Evolutionary conservation across 2,113 vertebrate genomes (phyloP).

Genomic region (Chelonoidis abingdonii): DNA sequence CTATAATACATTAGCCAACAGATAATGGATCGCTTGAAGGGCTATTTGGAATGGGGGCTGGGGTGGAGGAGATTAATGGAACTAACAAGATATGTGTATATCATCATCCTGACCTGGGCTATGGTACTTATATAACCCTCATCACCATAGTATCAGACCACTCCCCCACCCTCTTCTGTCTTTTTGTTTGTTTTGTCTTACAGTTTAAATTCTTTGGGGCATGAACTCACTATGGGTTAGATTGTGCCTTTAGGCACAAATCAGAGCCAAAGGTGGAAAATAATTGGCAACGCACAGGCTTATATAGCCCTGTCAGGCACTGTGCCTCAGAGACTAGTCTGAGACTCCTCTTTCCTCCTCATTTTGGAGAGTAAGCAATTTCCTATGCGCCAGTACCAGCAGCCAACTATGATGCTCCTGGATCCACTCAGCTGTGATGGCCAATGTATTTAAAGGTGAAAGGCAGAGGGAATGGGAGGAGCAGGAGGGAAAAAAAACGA

Average conservation of each 20-base stretch:
- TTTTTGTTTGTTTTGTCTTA: neutral
- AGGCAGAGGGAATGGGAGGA: neutral
- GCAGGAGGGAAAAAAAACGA: neutral
- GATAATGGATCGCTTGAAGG: neutral
- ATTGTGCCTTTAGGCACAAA: neutral
- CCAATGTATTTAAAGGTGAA: neutral
- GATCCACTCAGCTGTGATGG: neutral
- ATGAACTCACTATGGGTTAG: neutral
- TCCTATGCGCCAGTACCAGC: neutral
- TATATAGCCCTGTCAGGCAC: neutral
- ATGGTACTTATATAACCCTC: neutral
- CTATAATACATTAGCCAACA: neutral
- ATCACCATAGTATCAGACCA: accelerated
- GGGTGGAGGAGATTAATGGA: neutral
- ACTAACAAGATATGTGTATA: neutral
- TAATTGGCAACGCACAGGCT: neutral
- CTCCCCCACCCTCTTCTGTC: accelerated
- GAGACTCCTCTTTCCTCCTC: neutral
- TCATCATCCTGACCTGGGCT: neutral
- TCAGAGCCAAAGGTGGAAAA: neutral
- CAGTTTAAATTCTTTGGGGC: neutral
- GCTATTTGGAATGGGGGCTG: neutral
- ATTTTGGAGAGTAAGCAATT: neutral
- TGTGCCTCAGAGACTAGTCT: neutral
- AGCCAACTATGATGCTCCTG: neutral